Evolutionary conservation across 2,888 invertebrate genomes (phyloP).

Genomic region (Polietes domitor): DNA sequence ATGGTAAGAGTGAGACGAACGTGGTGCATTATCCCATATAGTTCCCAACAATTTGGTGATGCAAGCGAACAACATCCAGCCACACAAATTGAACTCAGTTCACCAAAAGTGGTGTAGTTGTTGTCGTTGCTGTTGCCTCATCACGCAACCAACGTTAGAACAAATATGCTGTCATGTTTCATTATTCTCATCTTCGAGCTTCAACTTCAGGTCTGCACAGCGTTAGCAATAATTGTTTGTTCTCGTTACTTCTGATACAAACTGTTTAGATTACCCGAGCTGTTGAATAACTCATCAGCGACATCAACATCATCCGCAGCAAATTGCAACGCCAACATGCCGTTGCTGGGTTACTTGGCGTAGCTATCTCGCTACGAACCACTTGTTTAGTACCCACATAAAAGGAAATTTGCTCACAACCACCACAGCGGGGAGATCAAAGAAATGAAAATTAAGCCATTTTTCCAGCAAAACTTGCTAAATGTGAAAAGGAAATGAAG

Average conservation of each 20-base stretch:
- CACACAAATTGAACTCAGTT: background rate
- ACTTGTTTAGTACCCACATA: constrained; percentile 56
- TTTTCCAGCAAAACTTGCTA: constrained; percentile 13
- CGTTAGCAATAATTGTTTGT: constrained; percentile 34
- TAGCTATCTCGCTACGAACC: background rate
- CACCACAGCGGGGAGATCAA: background rate
- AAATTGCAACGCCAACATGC: background rate
- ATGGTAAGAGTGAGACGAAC: too few species aligned
- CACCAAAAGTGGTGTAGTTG: too few species aligned
- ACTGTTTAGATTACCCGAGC: constrained; percentile 13
- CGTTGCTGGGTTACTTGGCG: constrained; percentile 5
- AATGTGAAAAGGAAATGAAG: constrained; percentile 4
- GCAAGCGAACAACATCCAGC: background rate
- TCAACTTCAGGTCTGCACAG: constrained; percentile 23
- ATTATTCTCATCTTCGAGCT: constrained; percentile 40
- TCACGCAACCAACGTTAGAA: constrained; percentile 44
- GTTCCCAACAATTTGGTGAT: background rate
- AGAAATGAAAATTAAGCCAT: constrained; percentile 30
- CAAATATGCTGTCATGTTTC: constrained; percentile 58
- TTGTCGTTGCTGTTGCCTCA: constrained; percentile 39
- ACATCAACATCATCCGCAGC: constrained; percentile 26
- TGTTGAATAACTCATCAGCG: constrained; percentile 28
- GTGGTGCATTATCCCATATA: background rate
- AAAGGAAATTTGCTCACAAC: constrained; percentile 16
- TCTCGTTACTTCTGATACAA: constrained; percentile 14